phyloP scores from a whole-genome alignment of 2,797 vertebrate genomes.

The Craterocephalus amniculus region DNA sequence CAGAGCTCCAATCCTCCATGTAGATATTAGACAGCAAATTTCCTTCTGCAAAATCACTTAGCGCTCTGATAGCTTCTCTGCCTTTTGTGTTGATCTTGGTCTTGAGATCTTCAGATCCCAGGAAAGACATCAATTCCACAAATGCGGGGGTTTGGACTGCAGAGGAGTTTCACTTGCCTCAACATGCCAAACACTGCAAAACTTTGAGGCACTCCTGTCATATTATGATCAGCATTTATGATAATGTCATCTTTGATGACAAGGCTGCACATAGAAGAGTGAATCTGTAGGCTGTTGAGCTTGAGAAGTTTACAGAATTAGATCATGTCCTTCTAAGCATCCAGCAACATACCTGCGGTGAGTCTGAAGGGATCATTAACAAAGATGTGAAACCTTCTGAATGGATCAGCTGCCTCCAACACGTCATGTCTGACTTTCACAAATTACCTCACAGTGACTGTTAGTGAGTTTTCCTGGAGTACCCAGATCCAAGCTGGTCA shows the following conservation, averaged over 20 bases:
- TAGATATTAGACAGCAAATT: constrained; percentile 74
- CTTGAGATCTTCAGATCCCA: constrained; percentile 68
- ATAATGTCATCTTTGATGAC: constrained; percentile 60
- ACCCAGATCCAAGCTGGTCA: constrained; percentile 25
- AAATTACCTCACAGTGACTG: constrained; percentile 51
- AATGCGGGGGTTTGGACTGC: constrained; percentile 53
- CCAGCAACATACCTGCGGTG: constrained; percentile 72
- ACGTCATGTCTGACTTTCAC: constrained; percentile 70
- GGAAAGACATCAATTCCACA: constrained; percentile 65
- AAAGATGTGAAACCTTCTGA: constrained; percentile 59
- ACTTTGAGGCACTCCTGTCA: constrained; percentile 22
- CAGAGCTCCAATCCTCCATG: constrained; percentile 74
- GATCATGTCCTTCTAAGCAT: constrained; percentile 71
- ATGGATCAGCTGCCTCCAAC: constrained; percentile 58
- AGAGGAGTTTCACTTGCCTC: constrained; percentile 67
- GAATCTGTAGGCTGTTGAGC: constrained; percentile 49
- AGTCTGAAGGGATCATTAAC: constrained; percentile 70
- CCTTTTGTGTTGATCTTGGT: constrained; percentile 69
- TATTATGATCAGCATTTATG: constrained; percentile 52
- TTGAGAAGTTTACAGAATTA: constrained; percentile 64
- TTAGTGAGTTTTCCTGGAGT: constrained; percentile 44
- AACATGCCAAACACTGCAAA: constrained; percentile 36
- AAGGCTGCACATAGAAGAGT: constrained; percentile 34
- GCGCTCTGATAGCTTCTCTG: constrained; percentile 57
- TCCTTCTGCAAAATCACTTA: constrained; percentile 81